These are phyloP conservation scores for Troides aeacus DNA, from an alignment of 2,888 invertebrate genomes.

Conservation along the genomic window DNA sequence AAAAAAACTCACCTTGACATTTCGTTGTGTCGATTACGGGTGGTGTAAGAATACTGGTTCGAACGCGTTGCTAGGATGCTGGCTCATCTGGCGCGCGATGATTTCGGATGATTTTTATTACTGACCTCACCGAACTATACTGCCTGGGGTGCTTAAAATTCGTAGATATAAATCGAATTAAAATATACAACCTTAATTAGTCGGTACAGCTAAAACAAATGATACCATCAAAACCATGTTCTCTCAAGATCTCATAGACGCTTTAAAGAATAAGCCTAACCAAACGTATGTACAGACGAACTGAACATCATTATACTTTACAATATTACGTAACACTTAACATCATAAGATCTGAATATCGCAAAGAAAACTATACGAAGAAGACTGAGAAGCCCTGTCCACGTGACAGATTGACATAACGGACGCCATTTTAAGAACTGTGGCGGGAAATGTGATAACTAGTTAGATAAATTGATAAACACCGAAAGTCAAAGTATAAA, in stretches of 20 bases:
- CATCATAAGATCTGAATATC: conserved; percentile 20
- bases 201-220: too few relatives aligned
- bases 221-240: too few relatives aligned
- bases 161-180: too few relatives aligned
- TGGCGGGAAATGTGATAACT: conserved; percentile 19
- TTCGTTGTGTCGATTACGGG: conserved; percentile 6
- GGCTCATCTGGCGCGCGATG: conserved; percentile 24
- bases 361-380: conserved; percentile 3
- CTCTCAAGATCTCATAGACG: conserved; percentile 10
- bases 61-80: conserved; percentile 24
- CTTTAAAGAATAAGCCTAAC: conserved; percentile 4
- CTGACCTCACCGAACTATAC: conserved; percentile 18
- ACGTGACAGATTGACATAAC: conserved; percentile 10
- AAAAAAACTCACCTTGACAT: conserved; percentile 25
- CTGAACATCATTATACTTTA: not conserved
- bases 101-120: conserved; percentile 9
- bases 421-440: conserved; percentile 11
- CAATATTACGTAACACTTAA: not conserved
- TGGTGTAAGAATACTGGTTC: conserved; percentile 9
- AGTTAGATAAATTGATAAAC: not conserved
- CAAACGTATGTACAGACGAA: not conserved
- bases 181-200: too few relatives aligned
- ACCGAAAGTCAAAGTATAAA: conserved; percentile 6
- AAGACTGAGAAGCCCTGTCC: conserved; percentile 17
- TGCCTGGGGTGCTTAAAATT: not conserved